These are phyloP conservation scores for Alligator sinensis DNA, from an alignment of 2,113 vertebrate genomes.

Conservation along the genomic window DNA sequence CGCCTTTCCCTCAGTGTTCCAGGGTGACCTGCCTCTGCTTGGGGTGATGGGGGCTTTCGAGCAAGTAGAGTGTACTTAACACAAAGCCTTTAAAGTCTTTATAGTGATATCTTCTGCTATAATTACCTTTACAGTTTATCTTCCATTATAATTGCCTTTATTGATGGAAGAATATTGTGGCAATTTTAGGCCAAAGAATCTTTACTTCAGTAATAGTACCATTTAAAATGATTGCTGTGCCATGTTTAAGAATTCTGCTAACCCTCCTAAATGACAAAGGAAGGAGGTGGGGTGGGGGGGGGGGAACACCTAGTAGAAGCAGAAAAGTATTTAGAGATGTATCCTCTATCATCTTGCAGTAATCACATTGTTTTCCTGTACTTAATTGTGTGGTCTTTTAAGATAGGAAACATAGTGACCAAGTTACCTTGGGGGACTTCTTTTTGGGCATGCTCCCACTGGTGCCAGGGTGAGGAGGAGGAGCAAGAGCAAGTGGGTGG, in stretches of 20 bases:
- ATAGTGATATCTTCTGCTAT: not conserved
- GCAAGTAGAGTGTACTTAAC: not conserved
- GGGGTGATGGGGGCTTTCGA: no score
- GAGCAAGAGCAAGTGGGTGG: no score
- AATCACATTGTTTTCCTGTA: not conserved
- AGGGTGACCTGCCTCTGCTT: no score
- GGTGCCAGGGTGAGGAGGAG: no score
- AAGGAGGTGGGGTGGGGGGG: not conserved
- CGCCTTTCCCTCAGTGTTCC: no score
- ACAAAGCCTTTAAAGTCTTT: not conserved
- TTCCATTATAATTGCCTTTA: not conserved
- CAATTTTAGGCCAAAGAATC: not conserved
- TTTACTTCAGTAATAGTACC: not conserved
- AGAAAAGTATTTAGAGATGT: not conserved
- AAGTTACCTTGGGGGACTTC: no score
- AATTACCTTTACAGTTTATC: not conserved
- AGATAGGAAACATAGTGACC: rapidly evolving
- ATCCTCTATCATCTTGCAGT: not conserved
- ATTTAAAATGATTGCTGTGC: not conserved
- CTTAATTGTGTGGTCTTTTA: not conserved
- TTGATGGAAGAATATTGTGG: not conserved
- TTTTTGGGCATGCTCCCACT: no score
- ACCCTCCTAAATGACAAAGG: not conserved
- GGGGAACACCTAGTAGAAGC: not conserved
- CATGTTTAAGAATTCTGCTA: not conserved